Base-by-base conservation (phyloP, 2,888 invertebrate species). In the Arrhopalites spinosus region DNA sequence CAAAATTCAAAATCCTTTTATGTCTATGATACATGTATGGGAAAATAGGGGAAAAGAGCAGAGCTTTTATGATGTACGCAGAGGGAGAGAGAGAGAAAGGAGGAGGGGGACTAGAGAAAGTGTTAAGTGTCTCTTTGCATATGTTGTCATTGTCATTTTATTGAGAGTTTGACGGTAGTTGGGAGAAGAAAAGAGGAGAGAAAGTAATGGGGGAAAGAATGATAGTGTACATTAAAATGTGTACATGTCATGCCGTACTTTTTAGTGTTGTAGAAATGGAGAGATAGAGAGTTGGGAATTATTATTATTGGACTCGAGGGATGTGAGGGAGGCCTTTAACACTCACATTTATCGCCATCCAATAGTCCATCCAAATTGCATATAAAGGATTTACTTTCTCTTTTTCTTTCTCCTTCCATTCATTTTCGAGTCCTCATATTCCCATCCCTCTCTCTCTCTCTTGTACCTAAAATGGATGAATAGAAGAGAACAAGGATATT, bases 291-390 rank as follows among this genome's bases (percentile, higher is more conserved):
- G 61, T 27, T 67, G 23, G 61, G 71, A 78, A 36, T 36, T 36
- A 36, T 36, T 36, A 78, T 77, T 77, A 78, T 77, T 75, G 75
- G 59, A 75, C 78, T 71, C 75, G 59, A 71, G 78, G 77, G 78
- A 78, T 67, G 75, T 69, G 69, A 72, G 30, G 66, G 73, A n/a
- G 73, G 67, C 75, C 73, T 78, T 78, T 78, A 77, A 78, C 77
- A 77, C 78, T 77, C 74, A 36, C 77, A 77, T 78, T 78, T 77
- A 77, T 78, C 73, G 74, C 77, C 70, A 66, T 71, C 25, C 70
- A 76, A 73, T 75, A 76, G 78, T 76, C 78, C 68, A 74, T 78
- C 74, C 71, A 77, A 77, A 77, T 77, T 74, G 74, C 74, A 77
- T 77, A 77, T 77, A 77, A 77, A 77, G 73, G 74, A 77, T 77